phyloP scores from a whole-genome alignment of 2,797 vertebrate genomes.

The Pseudochirops cupreus region DNA sequence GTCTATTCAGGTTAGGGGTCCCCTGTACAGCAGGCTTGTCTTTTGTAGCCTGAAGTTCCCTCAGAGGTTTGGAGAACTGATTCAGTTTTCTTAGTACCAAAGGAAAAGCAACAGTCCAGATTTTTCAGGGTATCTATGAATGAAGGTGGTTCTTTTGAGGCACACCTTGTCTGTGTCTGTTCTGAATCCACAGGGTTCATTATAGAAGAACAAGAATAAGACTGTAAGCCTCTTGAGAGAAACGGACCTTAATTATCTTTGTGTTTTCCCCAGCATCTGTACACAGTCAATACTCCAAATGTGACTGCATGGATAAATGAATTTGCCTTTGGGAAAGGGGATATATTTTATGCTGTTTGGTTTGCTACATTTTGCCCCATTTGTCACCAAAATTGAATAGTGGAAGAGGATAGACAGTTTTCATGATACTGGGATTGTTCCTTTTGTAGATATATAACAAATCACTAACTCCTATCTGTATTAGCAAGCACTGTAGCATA shows the following conservation, averaged over 20 bases:
- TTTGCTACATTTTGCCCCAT: neutral
- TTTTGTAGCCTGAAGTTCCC: neutral
- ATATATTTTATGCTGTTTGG: neutral
- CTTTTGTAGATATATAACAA: slow-evolving; percentile 42
- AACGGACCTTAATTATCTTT: neutral
- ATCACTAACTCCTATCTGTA: slow-evolving; percentile 36
- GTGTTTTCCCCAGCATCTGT: neutral
- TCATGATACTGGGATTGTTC: slow-evolving; percentile 50
- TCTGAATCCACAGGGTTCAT: neutral
- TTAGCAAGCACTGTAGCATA: too few species aligned
- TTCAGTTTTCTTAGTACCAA: neutral
- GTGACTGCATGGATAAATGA: neutral
- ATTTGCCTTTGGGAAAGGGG: neutral
- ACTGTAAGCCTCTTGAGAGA: neutral
- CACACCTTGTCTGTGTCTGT: neutral
- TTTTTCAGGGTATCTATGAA: neutral
- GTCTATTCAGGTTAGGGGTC: neutral
- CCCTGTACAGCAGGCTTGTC: neutral
- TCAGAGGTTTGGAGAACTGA: neutral
- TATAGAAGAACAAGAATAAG: neutral
- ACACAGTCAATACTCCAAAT: neutral
- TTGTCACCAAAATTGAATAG: slow-evolving; percentile 15
- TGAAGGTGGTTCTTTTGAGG: neutral
- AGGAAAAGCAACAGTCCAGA: neutral
- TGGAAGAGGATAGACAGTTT: slow-evolving; percentile 34